phyloP scores from a whole-genome alignment of 2,797 vertebrate genomes.

The Myotis findleyi region DNA sequence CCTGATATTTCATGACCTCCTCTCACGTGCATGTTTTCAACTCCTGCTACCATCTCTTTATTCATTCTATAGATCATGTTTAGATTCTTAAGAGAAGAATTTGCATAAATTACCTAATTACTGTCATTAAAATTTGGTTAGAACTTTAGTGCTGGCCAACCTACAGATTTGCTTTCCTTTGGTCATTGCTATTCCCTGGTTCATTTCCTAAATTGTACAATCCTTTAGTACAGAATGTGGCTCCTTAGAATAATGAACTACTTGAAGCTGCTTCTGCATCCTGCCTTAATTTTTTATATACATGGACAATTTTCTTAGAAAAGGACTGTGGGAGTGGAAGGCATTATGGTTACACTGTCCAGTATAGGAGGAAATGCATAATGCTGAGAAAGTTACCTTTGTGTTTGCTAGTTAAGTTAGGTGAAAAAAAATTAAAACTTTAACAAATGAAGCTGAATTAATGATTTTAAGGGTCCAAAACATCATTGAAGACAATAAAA shows the following conservation, averaged over 20 bases:
- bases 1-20: not conserved
- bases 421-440: not conserved
- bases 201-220: not conserved
- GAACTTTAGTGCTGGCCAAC: not conserved
- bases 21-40: not conserved
- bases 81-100: not conserved
- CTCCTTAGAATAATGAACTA: not conserved
- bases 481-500: not conserved
- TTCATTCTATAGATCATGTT: not conserved
- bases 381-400: not conserved
- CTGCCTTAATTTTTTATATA: not conserved
- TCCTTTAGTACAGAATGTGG: not conserved
- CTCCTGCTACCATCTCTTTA: not conserved
- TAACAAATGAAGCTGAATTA: not conserved
- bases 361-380: not conserved
- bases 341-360: not conserved
- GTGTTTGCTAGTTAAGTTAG: not conserved
- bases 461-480: not conserved
- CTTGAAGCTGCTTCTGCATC: not conserved
- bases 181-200: not conserved
- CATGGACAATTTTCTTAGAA: not conserved
- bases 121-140: not conserved
- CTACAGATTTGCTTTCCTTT: not conserved
- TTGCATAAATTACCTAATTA: not conserved
- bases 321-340: not conserved